Evolutionary conservation across 2,113 vertebrate genomes (phyloP), one percentile per base, ranked within the genome.

Genomic region (Cariama cristata): DNA sequence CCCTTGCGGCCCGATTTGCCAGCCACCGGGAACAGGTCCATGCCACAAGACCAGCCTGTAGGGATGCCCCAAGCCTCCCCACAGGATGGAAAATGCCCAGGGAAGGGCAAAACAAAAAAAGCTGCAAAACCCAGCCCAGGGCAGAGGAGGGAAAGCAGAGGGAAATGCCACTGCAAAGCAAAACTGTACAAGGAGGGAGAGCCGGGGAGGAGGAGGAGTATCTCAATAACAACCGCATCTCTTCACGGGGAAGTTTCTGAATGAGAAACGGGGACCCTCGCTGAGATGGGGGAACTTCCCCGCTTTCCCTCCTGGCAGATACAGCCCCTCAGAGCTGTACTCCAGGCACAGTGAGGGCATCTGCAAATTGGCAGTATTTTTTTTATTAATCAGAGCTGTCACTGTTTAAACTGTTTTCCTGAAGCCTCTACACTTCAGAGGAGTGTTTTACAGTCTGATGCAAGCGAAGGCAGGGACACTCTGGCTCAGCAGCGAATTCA

Each of bases 191-290:
- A 32, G n/a, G 35, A 28, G 18, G 68, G 26, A 16, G 66, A 69
- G 53, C 47, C 8, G 22, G 67, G 52, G 19, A 20, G 75, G 66
- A 83, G 84, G 58, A 72, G 62, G 84, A 35, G 47, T 38, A 79
- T 77, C 60, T 35, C 66, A 6, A 0, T 2, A 79, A 90, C 66
- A 38, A 44, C 59, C 76, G 22, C 42, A 90, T 72, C 95, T 90
- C 83, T 86, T 38, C 77, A 4, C 47, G 4, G 79, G 93, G 72
- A 96, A 96, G 64, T 93, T 74, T 95, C 55, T 52, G 22, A 93
- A 32, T 3, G 75, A 92, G 90, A 14, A 86, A 10, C 18, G 8
- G 59, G 59, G 73, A 75, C 44, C 60, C n/a, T 79, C 12, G 69
- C 90, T 4, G 40, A 64, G 85, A 40, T 5, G 63, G 81, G 69